These are phyloP conservation scores for Tenthredo distinguenda DNA, from an alignment of 2,888 invertebrate species.

Conservation along the genomic window DNA sequence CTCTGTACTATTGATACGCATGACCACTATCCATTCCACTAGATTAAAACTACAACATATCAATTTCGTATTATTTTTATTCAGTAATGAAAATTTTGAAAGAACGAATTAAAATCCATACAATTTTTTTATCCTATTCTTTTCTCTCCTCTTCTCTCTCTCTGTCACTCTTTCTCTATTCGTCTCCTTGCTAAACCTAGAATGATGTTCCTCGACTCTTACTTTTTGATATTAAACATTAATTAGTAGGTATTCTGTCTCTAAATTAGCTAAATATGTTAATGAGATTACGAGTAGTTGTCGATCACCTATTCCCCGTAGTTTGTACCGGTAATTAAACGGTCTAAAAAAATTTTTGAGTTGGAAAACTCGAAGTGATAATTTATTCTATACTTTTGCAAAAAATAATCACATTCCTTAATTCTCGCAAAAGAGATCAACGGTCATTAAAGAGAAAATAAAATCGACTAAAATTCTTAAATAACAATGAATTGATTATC, in stretches of 20 bases:
- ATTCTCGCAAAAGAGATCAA: not conserved
- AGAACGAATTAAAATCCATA: too few species aligned
- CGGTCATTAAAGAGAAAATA: not conserved
- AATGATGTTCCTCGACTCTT: not conserved
- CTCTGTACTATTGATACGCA: not conserved
- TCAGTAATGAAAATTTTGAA: too few species aligned
- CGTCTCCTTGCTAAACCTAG: not conserved
- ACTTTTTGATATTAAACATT: not conserved
- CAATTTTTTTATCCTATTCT: too few species aligned
- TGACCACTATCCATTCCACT: not conserved
- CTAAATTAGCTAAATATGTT: not conserved
- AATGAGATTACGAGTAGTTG: not conserved
- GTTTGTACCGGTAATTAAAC: not conserved
- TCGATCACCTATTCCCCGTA: not conserved
- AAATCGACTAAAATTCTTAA: not conserved
- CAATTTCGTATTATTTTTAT: too few species aligned
- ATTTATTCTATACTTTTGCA: not conserved
- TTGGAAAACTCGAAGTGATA: not conserved
- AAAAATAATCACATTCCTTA: not conserved
- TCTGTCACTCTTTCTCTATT: not conserved
- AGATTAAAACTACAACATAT: too few species aligned
- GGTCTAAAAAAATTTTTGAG: not conserved
- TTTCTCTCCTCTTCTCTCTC: not conserved
- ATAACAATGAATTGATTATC: not conserved
- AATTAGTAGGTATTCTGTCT: not conserved